Evolutionary conservation across 1,140 invertebrate species (phyloP).

Genomic region (Cherax destructor): DNA sequence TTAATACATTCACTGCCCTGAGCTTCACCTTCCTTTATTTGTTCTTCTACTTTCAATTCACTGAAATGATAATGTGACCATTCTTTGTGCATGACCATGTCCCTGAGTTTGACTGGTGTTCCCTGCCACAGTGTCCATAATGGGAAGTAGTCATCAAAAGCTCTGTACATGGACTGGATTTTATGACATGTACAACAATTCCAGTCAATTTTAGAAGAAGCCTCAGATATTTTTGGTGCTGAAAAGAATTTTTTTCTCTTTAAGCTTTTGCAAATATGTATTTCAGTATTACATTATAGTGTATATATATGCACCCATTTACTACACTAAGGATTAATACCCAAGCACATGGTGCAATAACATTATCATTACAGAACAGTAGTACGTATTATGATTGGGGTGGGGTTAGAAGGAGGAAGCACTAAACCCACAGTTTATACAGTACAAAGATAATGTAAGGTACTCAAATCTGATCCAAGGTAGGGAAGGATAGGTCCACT

Average conservation of each 20-base stretch:
- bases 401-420: no score
- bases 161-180: slow-evolving; percentile 58
- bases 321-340: no score
- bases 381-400: no score
- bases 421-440: no score
- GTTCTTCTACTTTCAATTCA: not conserved
- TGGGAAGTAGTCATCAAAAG: slow-evolving; percentile 68
- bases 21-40: not conserved
- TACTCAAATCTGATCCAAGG: no score
- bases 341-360: no score
- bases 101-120: slow-evolving; percentile 39
- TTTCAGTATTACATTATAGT: no score
- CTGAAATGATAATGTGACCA: slow-evolving; percentile 3
- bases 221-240: slow-evolving; percentile 64
- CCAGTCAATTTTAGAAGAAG: slow-evolving; percentile 47
- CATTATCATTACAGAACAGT: no score
- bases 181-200: slow-evolving; percentile 28
- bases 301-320: no score
- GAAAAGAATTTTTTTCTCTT: slow-evolving; percentile 2
- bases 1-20: not conserved
- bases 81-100: slow-evolving; percentile 55
- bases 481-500: no score
- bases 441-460: no score
- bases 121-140: slow-evolving; percentile 64
- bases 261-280: no score